Evolutionary conservation across 1,140 invertebrate species (phyloP), one percentile per base, ranked within the genome.

Genomic region (Formica exsecta): DNA sequence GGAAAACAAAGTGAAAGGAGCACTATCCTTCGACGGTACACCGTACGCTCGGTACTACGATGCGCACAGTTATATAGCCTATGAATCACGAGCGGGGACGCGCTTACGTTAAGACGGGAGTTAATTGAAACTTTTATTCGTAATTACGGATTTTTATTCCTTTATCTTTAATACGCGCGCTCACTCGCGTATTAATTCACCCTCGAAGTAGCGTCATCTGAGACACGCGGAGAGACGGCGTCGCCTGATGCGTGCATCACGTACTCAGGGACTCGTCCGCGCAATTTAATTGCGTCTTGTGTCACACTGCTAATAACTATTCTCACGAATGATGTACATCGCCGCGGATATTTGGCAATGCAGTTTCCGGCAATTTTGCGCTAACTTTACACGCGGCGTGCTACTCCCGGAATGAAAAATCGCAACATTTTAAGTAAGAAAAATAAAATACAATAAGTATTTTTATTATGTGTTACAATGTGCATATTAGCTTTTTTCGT

Each of bases 1-100:
- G 87, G 90, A 90, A 91, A 91, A 91, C 90, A 91, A 91, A 91
- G 90, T 91, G 90, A 91, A 91, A 91, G 90, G 90, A 89, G 84
- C 88, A 57, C 71, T 79, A 90, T 89, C 88, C 79, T 90, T 90
- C 88, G 88, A 32, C 64, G 76, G 75, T 85, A 32, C 64, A 16
- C 25, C 25, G 79, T 81, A 44, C 44, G 22, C 48, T 36, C 36
- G 51, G 51, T 65, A 38, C 88, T 64, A 62, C 74, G 80, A 29
- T 48, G 81, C 70, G 48, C 80, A 57, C 73, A 65, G 70, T 91
- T 90, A 91, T 90, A 89, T 87, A 71, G 89, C 87, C 87, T 81
- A 89, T 91, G 90, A 90, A 90, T 91, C 89, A 91, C 75, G 64
- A 22, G 25, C 79, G 66, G 79, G 61, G 86, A 90, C 77, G 62